Conservation (phyloP, 2,888 invertebrate species). For the Drosophila formosana region DNA sequence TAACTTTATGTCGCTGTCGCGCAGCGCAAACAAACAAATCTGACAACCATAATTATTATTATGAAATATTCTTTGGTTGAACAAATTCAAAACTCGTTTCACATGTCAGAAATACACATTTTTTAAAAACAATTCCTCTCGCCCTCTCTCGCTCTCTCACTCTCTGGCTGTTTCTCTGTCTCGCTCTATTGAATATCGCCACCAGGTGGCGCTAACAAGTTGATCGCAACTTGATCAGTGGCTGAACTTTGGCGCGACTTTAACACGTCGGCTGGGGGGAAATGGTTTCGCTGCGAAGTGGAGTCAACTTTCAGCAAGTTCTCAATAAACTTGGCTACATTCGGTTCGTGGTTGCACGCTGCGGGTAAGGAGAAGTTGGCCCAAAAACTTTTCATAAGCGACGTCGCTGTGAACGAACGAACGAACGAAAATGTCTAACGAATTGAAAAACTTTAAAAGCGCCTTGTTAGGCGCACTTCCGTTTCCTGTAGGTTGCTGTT, state of each 20-base stretch:
- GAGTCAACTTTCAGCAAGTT: slow-evolving; percentile 54
- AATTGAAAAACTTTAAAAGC: slow-evolving; percentile 79
- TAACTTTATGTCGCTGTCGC: not conserved
- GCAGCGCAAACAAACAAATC: not conserved
- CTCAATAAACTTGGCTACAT: slow-evolving; percentile 49
- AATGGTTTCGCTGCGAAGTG: slow-evolving; percentile 17
- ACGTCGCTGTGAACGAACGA: slow-evolving; percentile 1
- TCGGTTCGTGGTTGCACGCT: slow-evolving; percentile 31
- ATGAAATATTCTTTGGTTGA: no score
- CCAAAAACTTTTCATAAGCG: slow-evolving; percentile 46
- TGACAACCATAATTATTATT: no score
- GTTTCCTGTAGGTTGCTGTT: slow-evolving; percentile 64
- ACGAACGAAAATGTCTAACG: slow-evolving; percentile 61
- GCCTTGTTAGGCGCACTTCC: slow-evolving; percentile 77
- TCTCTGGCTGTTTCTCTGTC: no score
- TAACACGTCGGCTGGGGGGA: slow-evolving; percentile 6
- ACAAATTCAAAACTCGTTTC: no score
- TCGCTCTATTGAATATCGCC: no score
- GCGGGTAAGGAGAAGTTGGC: slow-evolving; percentile 20
- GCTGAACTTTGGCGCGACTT: slow-evolving; percentile 38
- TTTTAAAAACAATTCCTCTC: no score
- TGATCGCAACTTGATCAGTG: slow-evolving; percentile 53
- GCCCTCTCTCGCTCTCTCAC: no score
- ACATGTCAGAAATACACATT: no score
- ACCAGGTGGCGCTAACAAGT: slow-evolving; percentile 17